Evolutionary conservation across 2,113 vertebrate genomes (phyloP).

Genomic region (Leucosticte australis): DNA sequence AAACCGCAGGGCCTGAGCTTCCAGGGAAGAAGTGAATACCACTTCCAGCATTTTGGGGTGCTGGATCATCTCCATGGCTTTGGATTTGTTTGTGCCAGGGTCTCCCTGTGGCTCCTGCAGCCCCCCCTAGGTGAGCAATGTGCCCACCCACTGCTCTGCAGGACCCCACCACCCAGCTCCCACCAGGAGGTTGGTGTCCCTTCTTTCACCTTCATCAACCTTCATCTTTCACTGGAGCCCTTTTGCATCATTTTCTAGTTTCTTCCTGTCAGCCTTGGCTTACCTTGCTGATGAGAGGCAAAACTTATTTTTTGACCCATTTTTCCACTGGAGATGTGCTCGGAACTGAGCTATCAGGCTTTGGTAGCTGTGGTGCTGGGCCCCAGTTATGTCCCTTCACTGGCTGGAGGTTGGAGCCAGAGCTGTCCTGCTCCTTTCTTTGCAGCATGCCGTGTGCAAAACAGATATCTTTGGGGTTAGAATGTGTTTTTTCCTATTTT

Average conservation of each 20-base stretch:
- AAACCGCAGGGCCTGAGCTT: neutral
- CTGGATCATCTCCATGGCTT: neutral
- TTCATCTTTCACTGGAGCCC: neutral
- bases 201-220: neutral
- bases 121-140: accelerated
- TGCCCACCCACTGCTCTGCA: neutral
- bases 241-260: neutral
- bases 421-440: neutral
- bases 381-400: neutral
- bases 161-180: neutral
- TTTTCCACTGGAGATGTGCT: neutral
- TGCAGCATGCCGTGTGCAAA: neutral
- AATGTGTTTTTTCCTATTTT: neutral
- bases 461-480: neutral
- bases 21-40: neutral
- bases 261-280: neutral
- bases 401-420: accelerated
- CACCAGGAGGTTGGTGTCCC: accelerated
- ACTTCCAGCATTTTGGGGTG: neutral
- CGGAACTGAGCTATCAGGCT: neutral
- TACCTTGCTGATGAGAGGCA: neutral
- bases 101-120: accelerated
- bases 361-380: neutral
- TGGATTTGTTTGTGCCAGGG: neutral
- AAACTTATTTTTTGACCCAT: neutral